Conservation (phyloP, 1,140 invertebrate genomes). For the Drosophila neocordata region DNA sequence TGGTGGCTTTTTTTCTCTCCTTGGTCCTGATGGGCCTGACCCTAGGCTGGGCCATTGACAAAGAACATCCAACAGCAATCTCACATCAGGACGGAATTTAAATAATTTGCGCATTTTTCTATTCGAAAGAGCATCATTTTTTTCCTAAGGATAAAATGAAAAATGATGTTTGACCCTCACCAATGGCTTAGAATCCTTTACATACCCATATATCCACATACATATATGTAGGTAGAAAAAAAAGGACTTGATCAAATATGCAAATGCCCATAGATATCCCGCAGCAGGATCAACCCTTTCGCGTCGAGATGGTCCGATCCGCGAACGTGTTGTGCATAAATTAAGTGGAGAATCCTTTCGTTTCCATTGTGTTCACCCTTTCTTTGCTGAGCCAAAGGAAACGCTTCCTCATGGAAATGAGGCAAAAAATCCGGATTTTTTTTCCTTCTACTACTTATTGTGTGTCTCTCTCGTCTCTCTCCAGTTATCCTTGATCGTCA, state of each 20-base stretch:
- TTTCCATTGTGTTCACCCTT: constrained; percentile 61
- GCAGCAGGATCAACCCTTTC: constrained; percentile 68
- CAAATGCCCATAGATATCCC: constrained; percentile 66
- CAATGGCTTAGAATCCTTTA: constrained; percentile 46
- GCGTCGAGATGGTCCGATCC: constrained; percentile 57
- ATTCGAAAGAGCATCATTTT: constrained; percentile 43
- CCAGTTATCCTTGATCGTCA: constrained; percentile 74
- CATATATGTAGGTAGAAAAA: background rate
- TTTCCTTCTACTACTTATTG: constrained; percentile 46
- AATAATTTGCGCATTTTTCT: constrained; percentile 59
- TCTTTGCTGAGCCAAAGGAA: constrained; percentile 36
- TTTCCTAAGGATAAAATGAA: constrained; percentile 58
- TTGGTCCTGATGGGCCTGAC: constrained; percentile 18
- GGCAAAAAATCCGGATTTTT: constrained; percentile 81
- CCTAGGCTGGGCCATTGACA: constrained; percentile 30
- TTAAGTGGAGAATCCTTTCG: constrained; percentile 54
- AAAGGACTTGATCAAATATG: constrained; percentile 69
- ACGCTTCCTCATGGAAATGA: constrained; percentile 80
- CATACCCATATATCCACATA: background rate
- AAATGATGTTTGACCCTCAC: constrained; percentile 74
- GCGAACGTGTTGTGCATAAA: constrained; percentile 80
- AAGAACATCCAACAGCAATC: constrained; percentile 27
- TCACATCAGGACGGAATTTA: constrained; percentile 26
- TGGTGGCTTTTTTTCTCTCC: background rate
- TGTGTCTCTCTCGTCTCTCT: constrained; percentile 38